Evolutionary conservation across 2,888 invertebrate genomes (phyloP), one percentile per base, ranked within the genome.

Genomic region (Ophion obscuratus): DNA sequence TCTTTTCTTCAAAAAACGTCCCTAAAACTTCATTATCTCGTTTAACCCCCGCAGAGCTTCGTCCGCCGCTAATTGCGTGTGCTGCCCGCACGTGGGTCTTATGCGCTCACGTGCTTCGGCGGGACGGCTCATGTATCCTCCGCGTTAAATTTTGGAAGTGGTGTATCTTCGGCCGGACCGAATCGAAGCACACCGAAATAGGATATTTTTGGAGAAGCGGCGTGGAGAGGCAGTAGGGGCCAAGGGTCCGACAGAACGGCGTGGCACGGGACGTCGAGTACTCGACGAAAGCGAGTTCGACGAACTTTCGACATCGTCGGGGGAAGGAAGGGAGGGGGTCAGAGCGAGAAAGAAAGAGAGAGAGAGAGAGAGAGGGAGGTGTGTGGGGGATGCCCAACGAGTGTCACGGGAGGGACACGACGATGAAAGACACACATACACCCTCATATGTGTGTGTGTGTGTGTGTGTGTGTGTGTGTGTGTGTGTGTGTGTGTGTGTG

Each of bases 251-350:
- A 66, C 57, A 57, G 40, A 78, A 78, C 59, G 44, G 68, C 66
- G 77, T 67, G 57, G 57, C 57, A 61, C 70, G 44, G 53, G 40
- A 74, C 44, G 74, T 24, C 36, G 61, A 74, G 61, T 44, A 64
- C 24, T 24, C 78, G 70, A 81, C 64, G 75, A 77, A 61, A 71
- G 57, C 84, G 73, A 59, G 85, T 83, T 85, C 85, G 76, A 80
- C 75, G 85, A 83, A 70, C 85, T 83, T 80, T 73, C 80, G 79
- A 44, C 73, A 76, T 80, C 20, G 76, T 76, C 59, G n/a, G 17
- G 73, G 80, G 79, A 31, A 31, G 31, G 31, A 31, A 31, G 31
- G 31, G 31, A 31, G 31, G 31, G 31, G 4, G 31, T 31, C 31
- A 31, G 31, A 31, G 4, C 4, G 31, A 31, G 31, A 31, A 4